Evolutionary conservation across 2,113 vertebrate genomes (phyloP), one percentile per base, ranked within the genome.

Genomic region (Oryzias celebensis): DNA sequence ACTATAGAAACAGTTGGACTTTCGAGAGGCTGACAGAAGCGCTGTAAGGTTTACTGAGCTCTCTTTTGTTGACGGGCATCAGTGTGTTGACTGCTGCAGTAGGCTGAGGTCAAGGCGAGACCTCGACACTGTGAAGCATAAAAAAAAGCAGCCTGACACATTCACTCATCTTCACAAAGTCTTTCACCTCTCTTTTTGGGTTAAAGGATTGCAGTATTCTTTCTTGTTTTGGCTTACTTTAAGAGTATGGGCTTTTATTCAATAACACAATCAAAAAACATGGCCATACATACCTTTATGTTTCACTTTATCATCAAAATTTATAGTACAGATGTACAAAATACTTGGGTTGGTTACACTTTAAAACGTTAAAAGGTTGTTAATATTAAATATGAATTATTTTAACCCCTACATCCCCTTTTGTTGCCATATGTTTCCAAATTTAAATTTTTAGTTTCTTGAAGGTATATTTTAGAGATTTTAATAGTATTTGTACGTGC

Each of bases 81-180:
- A 84, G 51, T 75, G 76, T 70, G 52, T 66, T 77, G 72, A 75
- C 53, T 75, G 56, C 81, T 76, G 61, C 80, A 60, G 61, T 68
- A 52, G 77, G 73, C 70, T 61, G 59, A 73, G 83, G 81, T 89
- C 86, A 89, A 88, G 77, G 87, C 64, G 51, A 81, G 65, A 65
- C 51, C 43, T 77, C 63, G 22, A 7, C 54, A 73, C 71, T 82
- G 65, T 76, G 64, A 65, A 65, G 45, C 18, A 69, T 62, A 60
- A 75, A 83, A 82, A 76, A 63, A 77, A 71, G 61, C 58, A 58
- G 23, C 54, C 71, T 68, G 55, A 74, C 69, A 26, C 58, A 78
- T 66, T 78, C 68, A 72, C 53, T 77, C 54, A 2, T 80, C 52
- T 36, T 16, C 42, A 47, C 43, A 49, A 50, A 26, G 54, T 20